These are phyloP conservation scores for Stictonetta naevosa DNA, from an alignment of 2,113 vertebrate species.

Conservation along the genomic window DNA sequence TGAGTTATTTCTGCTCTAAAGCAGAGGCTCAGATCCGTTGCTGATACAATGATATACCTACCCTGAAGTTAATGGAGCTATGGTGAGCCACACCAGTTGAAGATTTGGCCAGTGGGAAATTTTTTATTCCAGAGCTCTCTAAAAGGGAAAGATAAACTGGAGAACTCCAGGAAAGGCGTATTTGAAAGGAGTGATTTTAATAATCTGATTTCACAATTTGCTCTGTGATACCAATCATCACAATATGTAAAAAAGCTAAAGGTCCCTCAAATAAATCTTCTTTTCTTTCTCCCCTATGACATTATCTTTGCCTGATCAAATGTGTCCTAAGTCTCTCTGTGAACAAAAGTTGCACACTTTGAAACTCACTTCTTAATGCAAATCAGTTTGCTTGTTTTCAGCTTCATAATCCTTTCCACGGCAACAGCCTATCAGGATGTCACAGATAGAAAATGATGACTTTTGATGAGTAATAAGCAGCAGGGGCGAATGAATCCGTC, in stretches of 20 bases:
- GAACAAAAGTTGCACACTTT: constrained; percentile 21
- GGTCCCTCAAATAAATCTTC: background rate
- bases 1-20: background rate
- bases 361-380: constrained; percentile 37
- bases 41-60: background rate
- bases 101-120: background rate
- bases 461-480: constrained; percentile 39
- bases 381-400: constrained; percentile 15
- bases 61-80: background rate
- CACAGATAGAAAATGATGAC: constrained; percentile 30
- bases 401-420: background rate
- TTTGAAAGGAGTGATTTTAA: background rate
- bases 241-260: background rate
- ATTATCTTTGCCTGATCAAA: constrained; percentile 38
- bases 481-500: constrained; percentile 53
- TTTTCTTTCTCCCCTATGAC: background rate
- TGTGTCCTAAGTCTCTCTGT: background rate
- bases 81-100: background rate
- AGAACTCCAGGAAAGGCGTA: background rate
- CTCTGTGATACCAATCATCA: background rate
- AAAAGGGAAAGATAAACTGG: background rate
- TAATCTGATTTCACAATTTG: constrained; percentile 29
- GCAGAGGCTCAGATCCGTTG: background rate
- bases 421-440: constrained; percentile 29
- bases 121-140: background rate